A percentile compares a stretch with the other conserved stretches of the same genome.
phyloP scores from a whole-genome alignment of 2,888 invertebrate species.

The Lasioglossum oenotherae region DNA sequence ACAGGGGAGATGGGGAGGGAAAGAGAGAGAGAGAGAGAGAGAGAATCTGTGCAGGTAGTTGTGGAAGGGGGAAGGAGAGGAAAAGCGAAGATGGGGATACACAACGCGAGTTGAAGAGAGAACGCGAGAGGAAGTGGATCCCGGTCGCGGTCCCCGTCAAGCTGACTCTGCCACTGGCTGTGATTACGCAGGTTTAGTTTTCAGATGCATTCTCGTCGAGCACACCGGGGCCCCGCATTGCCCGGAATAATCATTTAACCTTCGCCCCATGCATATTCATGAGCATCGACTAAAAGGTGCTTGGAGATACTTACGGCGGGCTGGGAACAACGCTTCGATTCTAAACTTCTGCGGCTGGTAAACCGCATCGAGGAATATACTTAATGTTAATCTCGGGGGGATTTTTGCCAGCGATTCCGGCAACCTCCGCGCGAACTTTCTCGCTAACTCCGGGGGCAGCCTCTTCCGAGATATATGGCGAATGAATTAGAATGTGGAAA shows the following conservation, averaged over 20 bases:
- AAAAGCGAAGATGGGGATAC: neutral
- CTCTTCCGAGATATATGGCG: slow-evolving; percentile 6
- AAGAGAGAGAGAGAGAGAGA: slow-evolving; percentile 19
- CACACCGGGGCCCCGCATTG: slow-evolving; percentile 40
- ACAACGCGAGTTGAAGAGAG: neutral
- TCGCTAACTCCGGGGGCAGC: neutral
- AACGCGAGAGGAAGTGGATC: slow-evolving; percentile 20
- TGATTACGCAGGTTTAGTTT: slow-evolving; percentile 49
- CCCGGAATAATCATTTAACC: slow-evolving; percentile 62
- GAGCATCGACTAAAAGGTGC: slow-evolving; percentile 55
- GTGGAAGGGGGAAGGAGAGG: neutral
- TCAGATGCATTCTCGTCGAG: slow-evolving; percentile 52
- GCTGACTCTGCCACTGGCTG: slow-evolving; percentile 40
- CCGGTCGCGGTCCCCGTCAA: slow-evolving; percentile 32
- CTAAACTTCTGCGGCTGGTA: slow-evolving; percentile 39
- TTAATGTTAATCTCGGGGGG: slow-evolving; percentile 48
- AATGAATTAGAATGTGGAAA: slow-evolving; percentile 16
- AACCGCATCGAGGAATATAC: slow-evolving; percentile 46
- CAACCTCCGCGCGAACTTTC: slow-evolving; percentile 7
- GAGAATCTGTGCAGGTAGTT: neutral
- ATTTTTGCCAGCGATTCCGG: slow-evolving; percentile 20
- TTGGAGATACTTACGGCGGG: slow-evolving; percentile 34
- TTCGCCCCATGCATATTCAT: slow-evolving; percentile 57
- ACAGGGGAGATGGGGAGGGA: neutral
- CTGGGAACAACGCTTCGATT: slow-evolving; percentile 29